These are phyloP conservation scores for Selene dorsalis DNA, from an alignment of 2,797 vertebrate genomes.

Conservation along the genomic window DNA sequence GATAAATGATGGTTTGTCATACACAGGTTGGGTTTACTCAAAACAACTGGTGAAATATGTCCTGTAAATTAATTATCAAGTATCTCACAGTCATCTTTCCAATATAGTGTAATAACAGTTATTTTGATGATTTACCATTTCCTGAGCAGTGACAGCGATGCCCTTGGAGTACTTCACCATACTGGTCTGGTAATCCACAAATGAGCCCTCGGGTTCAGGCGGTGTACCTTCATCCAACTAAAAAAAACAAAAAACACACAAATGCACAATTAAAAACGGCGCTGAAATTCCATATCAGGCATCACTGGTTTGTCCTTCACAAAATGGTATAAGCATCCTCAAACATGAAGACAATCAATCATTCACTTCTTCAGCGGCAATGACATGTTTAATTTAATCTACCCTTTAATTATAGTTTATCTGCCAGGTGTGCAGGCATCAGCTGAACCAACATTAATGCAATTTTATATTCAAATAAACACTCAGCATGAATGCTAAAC, in stretches of 20 bases:
- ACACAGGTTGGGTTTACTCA: not conserved
- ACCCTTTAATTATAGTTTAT: constrained; percentile 52
- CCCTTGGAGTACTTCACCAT: constrained; percentile 98
- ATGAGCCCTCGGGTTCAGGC: constrained; percentile 92
- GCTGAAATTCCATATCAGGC: constrained; percentile 9
- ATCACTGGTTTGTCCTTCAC: constrained; percentile 33
- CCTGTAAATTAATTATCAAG: not conserved
- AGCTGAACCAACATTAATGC: constrained; percentile 33
- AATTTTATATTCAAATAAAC: constrained; percentile 55
- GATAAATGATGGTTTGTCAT: not conserved
- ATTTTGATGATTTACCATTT: constrained; percentile 90
- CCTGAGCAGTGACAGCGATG: constrained; percentile 96
- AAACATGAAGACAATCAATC: constrained; percentile 43
- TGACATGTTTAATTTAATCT: constrained; percentile 37
- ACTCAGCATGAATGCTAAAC: constrained; percentile 37
- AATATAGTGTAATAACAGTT: not conserved
- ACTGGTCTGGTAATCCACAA: constrained; percentile 98
- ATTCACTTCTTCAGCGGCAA: constrained; percentile 31
- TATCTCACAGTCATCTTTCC: not conserved
- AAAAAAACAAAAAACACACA: constrained; percentile 31
- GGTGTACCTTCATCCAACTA: constrained; percentile 96
- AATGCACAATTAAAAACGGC: constrained; percentile 3
- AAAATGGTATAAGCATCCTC: constrained; percentile 28
- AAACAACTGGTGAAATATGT: not conserved
- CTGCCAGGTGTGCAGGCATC: constrained; percentile 39